Base-by-base conservation (phyloP, 1,140 invertebrate genomes). In the Galleria mellonella region DNA sequence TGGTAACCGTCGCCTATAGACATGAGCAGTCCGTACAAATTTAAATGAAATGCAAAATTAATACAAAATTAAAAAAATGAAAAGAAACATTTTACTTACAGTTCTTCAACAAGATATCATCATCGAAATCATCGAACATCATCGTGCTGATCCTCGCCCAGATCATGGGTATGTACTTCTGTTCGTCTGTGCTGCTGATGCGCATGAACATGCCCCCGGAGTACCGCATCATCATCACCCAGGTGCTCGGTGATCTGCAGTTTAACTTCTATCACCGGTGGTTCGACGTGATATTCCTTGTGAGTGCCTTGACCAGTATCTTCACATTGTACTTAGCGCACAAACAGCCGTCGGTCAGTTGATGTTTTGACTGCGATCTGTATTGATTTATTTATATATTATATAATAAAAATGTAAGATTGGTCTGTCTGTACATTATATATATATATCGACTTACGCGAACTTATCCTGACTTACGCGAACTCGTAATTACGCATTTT, bases 161-260 rank as follows among this genome's bases (percentile, higher is more conserved):
- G 88, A 96, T 99, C 55, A 99, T 99, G 98, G 98, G 98, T 9
- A 99, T 99, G 98, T 99, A 99, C 83, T 99, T 99, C 88, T 96
- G 99, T 15, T 99, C 98, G 1, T 98, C 96, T 11, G 98, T 99
- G 0, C 88, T 99, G 9, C 82, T 99, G 23, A 98, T 99, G 92
- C 87, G 98, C 36, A 99, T 99, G 98, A 99, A 99, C 82, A 99
- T 99, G 97, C 98, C 98, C 5, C 90, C 94, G 0, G 97, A 99
- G 83, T 99, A 99, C 79, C 89, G 98, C 14, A 93, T 93, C 31
- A 99, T 99, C 49, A 98, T 99, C 47, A 99, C 98, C 0, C 94
- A 99, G 89, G 98, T 99, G 0, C 85, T 99, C 0, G 98, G 98
- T 5, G 97, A 99, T 78, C 85, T 99, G 43, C 97, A 99, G 79